Conservation (phyloP, 2,113 vertebrate genomes). For the Dascyllus trimaculatus region DNA sequence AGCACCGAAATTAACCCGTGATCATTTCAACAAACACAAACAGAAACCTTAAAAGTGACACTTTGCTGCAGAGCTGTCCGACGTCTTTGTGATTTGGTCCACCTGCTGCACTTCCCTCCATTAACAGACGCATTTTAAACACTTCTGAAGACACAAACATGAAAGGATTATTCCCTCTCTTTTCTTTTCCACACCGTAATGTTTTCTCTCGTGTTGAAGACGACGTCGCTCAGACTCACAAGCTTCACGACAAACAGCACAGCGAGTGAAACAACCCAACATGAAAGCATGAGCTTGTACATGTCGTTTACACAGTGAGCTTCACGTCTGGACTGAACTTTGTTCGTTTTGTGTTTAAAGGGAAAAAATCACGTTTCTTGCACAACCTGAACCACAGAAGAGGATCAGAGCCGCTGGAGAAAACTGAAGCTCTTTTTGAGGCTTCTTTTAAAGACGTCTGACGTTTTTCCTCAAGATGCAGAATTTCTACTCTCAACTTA, state of each 20-base stretch:
- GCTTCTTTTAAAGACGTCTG: too few species aligned
- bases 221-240: not conserved
- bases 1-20: too few species aligned
- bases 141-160: not conserved
- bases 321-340: not conserved
- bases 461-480: too few species aligned
- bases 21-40: not conserved
- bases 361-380: too few species aligned
- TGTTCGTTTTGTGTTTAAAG: not conserved
- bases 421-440: too few species aligned
- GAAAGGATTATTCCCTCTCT: not conserved
- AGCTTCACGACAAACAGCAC: conserved; percentile 4
- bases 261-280: not conserved
- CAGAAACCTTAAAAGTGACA: not conserved
- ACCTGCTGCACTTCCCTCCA: not conserved
- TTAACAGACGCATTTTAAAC: not conserved
- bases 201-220: too few species aligned
- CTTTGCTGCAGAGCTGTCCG: not conserved
- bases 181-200: not conserved
- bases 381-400: too few species aligned
- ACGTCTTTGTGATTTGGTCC: not conserved
- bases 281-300: conserved; percentile 11
- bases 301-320: not conserved
- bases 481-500: too few species aligned
- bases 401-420: too few species aligned